Base-by-base conservation (phyloP, 2,113 vertebrate species). In the Hippocampus abdominalis region DNA sequence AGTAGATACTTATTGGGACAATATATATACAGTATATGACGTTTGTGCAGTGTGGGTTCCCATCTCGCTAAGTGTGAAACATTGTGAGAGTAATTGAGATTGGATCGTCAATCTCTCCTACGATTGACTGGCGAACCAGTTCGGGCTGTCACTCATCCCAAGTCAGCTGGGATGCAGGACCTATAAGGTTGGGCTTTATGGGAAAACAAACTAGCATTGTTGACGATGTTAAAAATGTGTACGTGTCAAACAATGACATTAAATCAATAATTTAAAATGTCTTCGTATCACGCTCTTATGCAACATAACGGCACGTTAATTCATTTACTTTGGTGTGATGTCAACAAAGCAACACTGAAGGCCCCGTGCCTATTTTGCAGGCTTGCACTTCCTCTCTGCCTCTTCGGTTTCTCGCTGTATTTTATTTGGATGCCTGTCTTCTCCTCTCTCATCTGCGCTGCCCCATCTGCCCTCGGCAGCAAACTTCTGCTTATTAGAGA, bases 401-500 rank as follows among this genome's bases (percentile, higher is more conserved):
- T 66, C 27, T 46, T 76, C 9, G 53, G 39, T 67, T 65, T 76
- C 64, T 78, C 57, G 13, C 73, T 73, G 46, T 81, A 73, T 70
- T 54, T 72, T 69, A 60, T 75, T 53, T 68, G 61, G 71, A 70
- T 40, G 64, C 61, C 69, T 76, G 60, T 75, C 73, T 74, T 76
- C 51, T 69, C 44, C 49, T 73, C 77, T 78, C 76, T 83, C 70
- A 77, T 83, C 69, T 56, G 68, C 46, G 5, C 66, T 78, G 78
- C 66, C 76, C 81, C 32, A 61, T 74, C 75, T 80, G 72, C 71
- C 76, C 82, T 79, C 71, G 68, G 77, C 72, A 46, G 60, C 73
- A 80, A 76, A 79, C 70, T 76, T 76, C 60, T 69, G 76, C 77
- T 81, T 88, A 85, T 85, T 81, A 88, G 76, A 79, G 81, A 72